phyloP scores from a whole-genome alignment of 2,113 vertebrate genomes.

The Fregetta grallaria region DNA sequence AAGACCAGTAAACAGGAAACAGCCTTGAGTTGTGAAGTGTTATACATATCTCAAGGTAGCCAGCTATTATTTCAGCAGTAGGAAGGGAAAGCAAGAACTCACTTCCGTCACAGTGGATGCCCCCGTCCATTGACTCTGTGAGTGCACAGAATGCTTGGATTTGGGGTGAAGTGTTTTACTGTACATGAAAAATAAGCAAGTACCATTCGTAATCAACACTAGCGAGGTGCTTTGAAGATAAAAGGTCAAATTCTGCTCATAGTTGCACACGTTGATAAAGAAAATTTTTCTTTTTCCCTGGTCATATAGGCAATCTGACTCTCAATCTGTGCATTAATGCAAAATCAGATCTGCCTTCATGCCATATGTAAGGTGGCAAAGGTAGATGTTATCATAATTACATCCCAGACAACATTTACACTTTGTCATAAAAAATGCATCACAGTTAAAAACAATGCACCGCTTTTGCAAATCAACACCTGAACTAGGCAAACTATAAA shows the following conservation, averaged over 20 bases:
- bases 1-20: constrained; percentile 66
- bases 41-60: constrained; percentile 56
- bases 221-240: not conserved
- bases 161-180: not conserved
- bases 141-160: not conserved
- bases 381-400: not conserved
- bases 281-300: not conserved
- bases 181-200: not conserved
- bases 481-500: not conserved
- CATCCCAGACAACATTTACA: not conserved
- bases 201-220: not conserved
- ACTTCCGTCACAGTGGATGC: not conserved
- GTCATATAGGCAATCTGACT: not conserved
- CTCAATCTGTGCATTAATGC: not conserved
- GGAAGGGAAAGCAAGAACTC: constrained; percentile 15
- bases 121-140: not conserved
- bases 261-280: not conserved
- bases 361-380: not conserved
- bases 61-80: constrained; percentile 46
- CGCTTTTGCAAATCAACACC: constrained; percentile 35
- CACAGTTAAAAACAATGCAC: not conserved
- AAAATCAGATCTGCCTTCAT: not conserved
- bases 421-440: not conserved
- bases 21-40: constrained; percentile 38
- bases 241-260: not conserved